A percentile compares a stretch with the other conserved stretches of the same genome.
phyloP scores from a whole-genome alignment of 2,888 invertebrate species.

The Diarsia brunnea region DNA sequence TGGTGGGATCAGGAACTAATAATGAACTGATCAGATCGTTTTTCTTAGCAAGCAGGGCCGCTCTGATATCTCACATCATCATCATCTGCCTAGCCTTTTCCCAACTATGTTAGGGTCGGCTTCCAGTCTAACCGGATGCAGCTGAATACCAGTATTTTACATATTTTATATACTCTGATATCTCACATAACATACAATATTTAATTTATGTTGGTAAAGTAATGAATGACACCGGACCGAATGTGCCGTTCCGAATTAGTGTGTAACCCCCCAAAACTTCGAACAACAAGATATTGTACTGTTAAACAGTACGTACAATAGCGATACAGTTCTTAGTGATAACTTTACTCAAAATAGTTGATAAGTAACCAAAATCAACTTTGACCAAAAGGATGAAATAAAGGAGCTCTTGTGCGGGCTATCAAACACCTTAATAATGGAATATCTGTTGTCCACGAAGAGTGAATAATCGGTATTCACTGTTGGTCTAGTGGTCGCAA shows the following conservation, averaged over 20 bases:
- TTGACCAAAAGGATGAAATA: conserved; percentile 1
- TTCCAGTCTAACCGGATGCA: no score
- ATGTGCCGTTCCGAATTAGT: not conserved
- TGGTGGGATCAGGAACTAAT: no score
- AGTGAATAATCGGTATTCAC: not conserved
- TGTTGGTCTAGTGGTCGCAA: no score
- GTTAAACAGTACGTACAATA: not conserved
- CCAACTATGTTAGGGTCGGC: no score
- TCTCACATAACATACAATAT: no score
- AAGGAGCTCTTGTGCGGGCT: not conserved
- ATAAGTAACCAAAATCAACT: not conserved
- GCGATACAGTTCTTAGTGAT: not conserved
- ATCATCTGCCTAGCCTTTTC: no score
- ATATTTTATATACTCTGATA: no score
- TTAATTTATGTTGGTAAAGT: not conserved
- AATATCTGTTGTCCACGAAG: not conserved
- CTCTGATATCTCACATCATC: not conserved
- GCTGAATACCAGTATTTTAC: no score
- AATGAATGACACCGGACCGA: not conserved
- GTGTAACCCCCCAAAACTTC: not conserved
- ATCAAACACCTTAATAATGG: not conserved
- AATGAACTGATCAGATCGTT: not conserved
- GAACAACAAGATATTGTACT: not conserved
- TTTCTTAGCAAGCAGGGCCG: not conserved
- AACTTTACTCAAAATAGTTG: not conserved